Percentiles rank a stretch among this genome's conserved stretches.
Conservation (phyloP, 2,888 invertebrate genomes). For the Andrena trimmerana region DNA sequence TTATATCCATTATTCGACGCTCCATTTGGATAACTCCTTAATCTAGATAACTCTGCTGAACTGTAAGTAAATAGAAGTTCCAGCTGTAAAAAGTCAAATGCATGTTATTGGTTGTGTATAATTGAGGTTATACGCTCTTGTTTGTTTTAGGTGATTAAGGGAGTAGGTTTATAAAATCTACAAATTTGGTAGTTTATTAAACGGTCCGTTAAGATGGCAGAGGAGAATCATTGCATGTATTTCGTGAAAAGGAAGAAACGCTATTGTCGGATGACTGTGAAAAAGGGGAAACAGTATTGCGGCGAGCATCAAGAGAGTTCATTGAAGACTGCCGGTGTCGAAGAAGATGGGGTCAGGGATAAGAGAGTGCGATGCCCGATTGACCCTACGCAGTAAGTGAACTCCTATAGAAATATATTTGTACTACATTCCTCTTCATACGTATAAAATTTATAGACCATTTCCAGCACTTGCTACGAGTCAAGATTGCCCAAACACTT, state of each 20-base stretch:
- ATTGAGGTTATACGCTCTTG: neutral
- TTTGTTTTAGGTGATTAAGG: too few relatives aligned
- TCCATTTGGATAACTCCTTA: neutral
- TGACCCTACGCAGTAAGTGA: constrained; percentile 90
- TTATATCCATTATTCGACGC: neutral
- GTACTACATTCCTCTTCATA: neutral
- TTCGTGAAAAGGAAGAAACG: constrained; percentile 91
- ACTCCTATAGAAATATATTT: neutral
- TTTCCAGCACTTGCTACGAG: constrained; percentile 89
- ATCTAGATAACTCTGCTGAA: neutral
- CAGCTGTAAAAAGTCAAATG: too few relatives aligned
- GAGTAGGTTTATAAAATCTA: too few relatives aligned
- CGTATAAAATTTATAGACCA: constrained; percentile 53
- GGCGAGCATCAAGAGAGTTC: constrained; percentile 87
- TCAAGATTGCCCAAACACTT: constrained; percentile 90
- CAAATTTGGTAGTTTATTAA: neutral
- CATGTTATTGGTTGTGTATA: neutral
- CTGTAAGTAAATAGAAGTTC: neutral
- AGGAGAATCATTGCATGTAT: constrained; percentile 77
- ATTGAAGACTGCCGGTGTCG: constrained; percentile 3
- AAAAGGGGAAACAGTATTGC: constrained; percentile 89
- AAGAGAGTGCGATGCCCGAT: constrained; percentile 89
- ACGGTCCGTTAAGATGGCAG: constrained; percentile 18
- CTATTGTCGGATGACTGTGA: constrained; percentile 91
- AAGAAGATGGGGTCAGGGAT: constrained; percentile 48